Conservation (phyloP, 2,113 vertebrate genomes). For the Triplophysa siluroides region DNA sequence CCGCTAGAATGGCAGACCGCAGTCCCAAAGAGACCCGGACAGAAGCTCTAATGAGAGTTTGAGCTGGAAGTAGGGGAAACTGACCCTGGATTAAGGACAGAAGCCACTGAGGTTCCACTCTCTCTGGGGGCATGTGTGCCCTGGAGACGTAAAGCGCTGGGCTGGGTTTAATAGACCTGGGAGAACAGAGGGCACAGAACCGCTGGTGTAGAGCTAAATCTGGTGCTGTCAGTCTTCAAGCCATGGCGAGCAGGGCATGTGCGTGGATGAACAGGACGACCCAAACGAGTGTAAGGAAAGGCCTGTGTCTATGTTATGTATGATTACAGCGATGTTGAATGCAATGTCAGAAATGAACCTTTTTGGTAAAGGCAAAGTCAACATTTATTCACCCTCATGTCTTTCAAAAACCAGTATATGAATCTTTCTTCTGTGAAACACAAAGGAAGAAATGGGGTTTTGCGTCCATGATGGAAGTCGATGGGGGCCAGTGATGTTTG, state of each 20-base stretch:
- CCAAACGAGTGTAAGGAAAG: constrained; percentile 39
- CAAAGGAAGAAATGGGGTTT: no score
- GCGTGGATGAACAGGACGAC: constrained; percentile 30
- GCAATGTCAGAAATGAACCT: not conserved
- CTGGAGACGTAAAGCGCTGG: not conserved
- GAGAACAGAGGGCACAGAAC: not conserved
- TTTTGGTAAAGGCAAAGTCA: no score
- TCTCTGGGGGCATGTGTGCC: not conserved
- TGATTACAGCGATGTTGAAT: not conserved
- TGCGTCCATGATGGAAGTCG: no score
- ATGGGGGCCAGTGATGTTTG: no score
- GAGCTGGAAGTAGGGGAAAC: constrained; percentile 19
- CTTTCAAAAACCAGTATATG: no score
- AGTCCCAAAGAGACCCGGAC: not conserved
- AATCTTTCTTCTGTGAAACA: no score
- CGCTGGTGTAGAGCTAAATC: constrained; percentile 15
- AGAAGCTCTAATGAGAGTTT: constrained; percentile 15
- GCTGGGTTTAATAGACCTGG: constrained; percentile 2
- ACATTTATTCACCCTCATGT: no score
- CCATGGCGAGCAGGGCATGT: constrained; percentile 32
- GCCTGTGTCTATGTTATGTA: constrained; percentile 11
- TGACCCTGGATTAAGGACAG: constrained; percentile 24
- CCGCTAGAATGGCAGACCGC: not conserved
- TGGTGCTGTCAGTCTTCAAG: constrained; percentile 4
- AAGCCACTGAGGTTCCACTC: constrained; percentile 10